Base-by-base conservation (phyloP, 2,113 vertebrate species). In the Notechis scutatus region DNA sequence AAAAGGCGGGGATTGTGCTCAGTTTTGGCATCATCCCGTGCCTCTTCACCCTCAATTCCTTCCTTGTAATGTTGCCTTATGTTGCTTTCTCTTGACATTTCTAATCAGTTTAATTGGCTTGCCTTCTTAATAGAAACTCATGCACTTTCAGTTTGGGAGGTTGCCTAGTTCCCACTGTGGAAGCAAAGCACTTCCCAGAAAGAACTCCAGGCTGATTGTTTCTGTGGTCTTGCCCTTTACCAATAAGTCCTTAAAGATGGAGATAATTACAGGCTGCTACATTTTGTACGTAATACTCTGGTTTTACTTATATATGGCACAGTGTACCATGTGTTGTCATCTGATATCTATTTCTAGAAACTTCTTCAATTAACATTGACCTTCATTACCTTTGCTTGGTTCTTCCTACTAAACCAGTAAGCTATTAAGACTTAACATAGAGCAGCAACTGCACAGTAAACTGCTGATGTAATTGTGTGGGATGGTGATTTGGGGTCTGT, bases 51-150 rank as follows among this genome's bases (percentile, higher is more conserved):
- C 45, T 92, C 54, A 3, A n/a, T 91, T 29, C 0, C n/a, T 52
- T 34, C 91, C 69, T 50, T 92, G n/a, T 20, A 12, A 8, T 52
- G 92, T 89, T 95, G 93, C 94, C 96, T 94, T 45, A 34, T 0
- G 94, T 92, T 6, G 8, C 14, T 89, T 91, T 90, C 55, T 81
- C 94, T 90, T 96, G 94, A 96, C 61, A 93, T 94, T 95, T 94
- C 94, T 96, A 96, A 96, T 97, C 96, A 94, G 74, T 95, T 89
- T 95, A 96, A 96, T 96, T 97, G 95, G 95, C 91, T 96, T 85
- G 87, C 91, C 89, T 88, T n/a, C 93, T 92, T 57, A 90, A 1
- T 45, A 50, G 93, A 93, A 3, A 93, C 91, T 93, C 94, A 86
- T 52, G 91, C 14, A 90, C 94, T 92, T 56, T 1, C 8, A 95